Conservation (phyloP, 1,140 invertebrate genomes). For the Leptinotarsa lineolata region DNA sequence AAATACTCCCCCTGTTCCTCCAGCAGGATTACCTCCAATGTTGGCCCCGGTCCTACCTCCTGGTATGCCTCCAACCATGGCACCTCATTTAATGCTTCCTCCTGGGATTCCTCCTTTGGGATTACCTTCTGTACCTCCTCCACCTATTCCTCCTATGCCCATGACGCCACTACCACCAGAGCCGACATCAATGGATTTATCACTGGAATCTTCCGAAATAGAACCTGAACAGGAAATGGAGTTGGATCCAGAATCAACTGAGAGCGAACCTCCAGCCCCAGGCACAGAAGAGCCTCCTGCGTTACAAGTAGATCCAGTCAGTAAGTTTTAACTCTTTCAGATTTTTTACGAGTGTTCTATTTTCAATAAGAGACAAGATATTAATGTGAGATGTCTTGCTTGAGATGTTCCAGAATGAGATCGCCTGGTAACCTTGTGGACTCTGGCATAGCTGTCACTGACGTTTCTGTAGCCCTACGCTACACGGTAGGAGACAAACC, state of each 20-base stretch:
- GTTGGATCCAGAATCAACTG: conserved; percentile 8
- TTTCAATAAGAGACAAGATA: conserved; percentile 43
- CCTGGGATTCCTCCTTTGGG: conserved; percentile 3
- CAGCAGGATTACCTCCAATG: neutral
- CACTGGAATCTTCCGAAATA: neutral
- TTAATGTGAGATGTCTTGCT: conserved; percentile 55
- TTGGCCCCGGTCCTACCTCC: conserved; percentile 9
- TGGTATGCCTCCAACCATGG: conserved; percentile 12
- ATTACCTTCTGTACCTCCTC: conserved; percentile 11
- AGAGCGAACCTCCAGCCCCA: conserved; percentile 49
- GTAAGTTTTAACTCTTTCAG: conserved; percentile 44
- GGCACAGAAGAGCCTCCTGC: conserved; percentile 50
- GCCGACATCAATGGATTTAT: neutral
- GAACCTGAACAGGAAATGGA: conserved; percentile 17
- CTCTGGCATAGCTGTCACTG: conserved; percentile 44
- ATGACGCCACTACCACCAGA: conserved; percentile 6
- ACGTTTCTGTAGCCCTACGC: conserved; percentile 51
- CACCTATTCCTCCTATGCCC: conserved; percentile 14
- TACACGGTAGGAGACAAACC: conserved; percentile 53
- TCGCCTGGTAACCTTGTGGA: conserved; percentile 49
- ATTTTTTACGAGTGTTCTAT: conserved; percentile 36
- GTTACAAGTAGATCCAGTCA: conserved; percentile 40
- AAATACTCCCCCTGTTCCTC: neutral
- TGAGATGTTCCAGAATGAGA: conserved; percentile 57
- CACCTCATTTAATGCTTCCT: conserved; percentile 9